Evolutionary conservation across 1,140 invertebrate species (phyloP), one percentile per base, ranked within the genome.

Genomic region (Cydia splendana): DNA sequence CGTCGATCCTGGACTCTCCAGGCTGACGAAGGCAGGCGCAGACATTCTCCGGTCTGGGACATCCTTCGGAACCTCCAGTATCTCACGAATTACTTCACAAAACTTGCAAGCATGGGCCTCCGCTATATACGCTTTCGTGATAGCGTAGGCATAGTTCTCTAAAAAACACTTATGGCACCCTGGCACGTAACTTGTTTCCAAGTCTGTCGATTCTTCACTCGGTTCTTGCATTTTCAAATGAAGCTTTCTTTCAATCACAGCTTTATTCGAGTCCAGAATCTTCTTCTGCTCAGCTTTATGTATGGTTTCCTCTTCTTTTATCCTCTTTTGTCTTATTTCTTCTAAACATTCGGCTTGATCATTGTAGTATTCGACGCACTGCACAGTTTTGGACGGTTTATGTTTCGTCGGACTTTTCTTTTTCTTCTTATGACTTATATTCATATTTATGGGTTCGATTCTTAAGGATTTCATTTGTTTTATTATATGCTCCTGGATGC

Each of bases 91-190:
- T 30, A 94, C 92, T 71, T 93, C 92, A 84, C 93, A 94, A 81
- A 91, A 94, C 85, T 93, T 93, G 81, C 93, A 94, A 38, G 85
- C 84, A 20, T 84, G 86, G 1, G 92, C 87, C 75, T 93, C 89
- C 28, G 85, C 89, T 79, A 92, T 93, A 77, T 93, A 93, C 2
- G 92, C 93, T 77, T 93, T 88, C 0, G 89, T 93, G 65, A 94
- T 87, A 38, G 86, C 91, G 76, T 93, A 93, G 0, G 93, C 93
- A 76, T 94, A 93, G 76, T 90, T 93, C 76, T 94, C 93, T 65
- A 94, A 84, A 80, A 94, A 94, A 78, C 93, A 94, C 79, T 93
- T 93, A 80, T 94, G 93, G 76, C 93, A 94, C 2, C 89, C 92
- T 4, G 88, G 83, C 3, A 93, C 88, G 34, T 89, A 91, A 76